phyloP scores from a whole-genome alignment of 2,113 vertebrate species.

The Oceanodroma tethys region DNA sequence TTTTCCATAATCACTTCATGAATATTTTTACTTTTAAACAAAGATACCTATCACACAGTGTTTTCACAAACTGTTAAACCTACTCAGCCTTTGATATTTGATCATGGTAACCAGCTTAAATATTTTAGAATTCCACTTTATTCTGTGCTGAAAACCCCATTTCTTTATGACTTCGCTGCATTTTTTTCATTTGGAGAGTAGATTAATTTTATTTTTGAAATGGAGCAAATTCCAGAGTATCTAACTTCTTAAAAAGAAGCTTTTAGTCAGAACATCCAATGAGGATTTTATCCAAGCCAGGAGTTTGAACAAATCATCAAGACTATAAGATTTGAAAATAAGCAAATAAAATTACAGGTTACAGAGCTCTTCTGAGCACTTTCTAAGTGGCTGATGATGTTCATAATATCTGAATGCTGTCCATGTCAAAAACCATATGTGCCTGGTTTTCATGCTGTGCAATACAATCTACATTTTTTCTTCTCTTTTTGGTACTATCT shows the following conservation, averaged over 20 bases:
- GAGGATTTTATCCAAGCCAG: not conserved
- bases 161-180: not conserved
- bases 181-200: not conserved
- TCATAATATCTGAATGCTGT: not conserved
- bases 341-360: not conserved
- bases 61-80: not conserved
- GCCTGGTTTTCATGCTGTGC: not conserved
- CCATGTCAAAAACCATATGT: not conserved
- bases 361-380: not conserved
- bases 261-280: not conserved
- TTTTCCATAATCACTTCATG: not conserved
- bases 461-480: not conserved
- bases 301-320: not conserved
- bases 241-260: not conserved
- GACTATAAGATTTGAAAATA: not conserved
- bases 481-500: not conserved
- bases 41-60: not conserved
- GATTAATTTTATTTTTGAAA: slow-evolving; percentile 6
- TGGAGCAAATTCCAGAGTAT: not conserved
- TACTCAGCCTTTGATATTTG: slow-evolving; percentile 9
- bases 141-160: slow-evolving; percentile 16
- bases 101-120: not conserved
- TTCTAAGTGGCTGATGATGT: not conserved
- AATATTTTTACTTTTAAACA: not conserved
- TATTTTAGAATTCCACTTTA: slow-evolving; percentile 3